phyloP scores from a whole-genome alignment of 2,797 vertebrate species.

The Microctenopoma steveboyesi region DNA sequence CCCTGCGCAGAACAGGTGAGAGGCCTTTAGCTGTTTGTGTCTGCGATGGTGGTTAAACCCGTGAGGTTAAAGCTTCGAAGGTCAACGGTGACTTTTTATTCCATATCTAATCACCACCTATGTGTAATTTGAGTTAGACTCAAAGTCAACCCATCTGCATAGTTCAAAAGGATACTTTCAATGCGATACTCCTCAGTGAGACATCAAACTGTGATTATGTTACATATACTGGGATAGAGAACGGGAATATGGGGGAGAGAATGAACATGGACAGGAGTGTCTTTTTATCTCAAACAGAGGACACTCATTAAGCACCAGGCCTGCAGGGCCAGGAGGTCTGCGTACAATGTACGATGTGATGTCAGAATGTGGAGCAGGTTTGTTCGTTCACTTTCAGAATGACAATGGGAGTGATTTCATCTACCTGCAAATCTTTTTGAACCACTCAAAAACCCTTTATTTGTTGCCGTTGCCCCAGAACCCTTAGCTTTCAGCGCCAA shows the following conservation, averaged over 20 bases:
- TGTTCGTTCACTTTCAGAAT: constrained; percentile 45
- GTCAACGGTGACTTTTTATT: constrained; percentile 56
- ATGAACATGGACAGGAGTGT: constrained; percentile 21
- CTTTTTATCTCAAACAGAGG: constrained; percentile 22
- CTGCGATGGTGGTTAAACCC: constrained; percentile 22
- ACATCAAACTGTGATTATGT: constrained; percentile 42
- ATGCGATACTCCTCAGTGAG: constrained; percentile 15
- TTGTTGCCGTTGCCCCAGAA: constrained; percentile 61
- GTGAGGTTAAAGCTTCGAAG: constrained; percentile 24
- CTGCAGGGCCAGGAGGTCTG: constrained; percentile 50
- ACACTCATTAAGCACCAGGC: constrained; percentile 35
- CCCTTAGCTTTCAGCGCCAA: constrained; percentile 14
- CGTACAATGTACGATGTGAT: constrained; percentile 70
- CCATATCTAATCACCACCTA: constrained; percentile 18
- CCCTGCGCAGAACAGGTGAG: constrained; percentile 89
- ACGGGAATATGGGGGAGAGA: constrained; percentile 14
- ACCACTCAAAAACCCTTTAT: constrained; percentile 56
- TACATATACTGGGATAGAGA: constrained; percentile 17
- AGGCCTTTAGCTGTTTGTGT: constrained; percentile 23
- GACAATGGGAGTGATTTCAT: constrained; percentile 61
- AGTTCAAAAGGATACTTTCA: constrained; percentile 32
- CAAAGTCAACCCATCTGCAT: constrained; percentile 33
- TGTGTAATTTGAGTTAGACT: constrained; percentile 43
- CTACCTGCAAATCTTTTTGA: constrained; percentile 38
- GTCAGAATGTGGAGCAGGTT: constrained; percentile 65